Base-by-base conservation (phyloP, 2,888 invertebrate genomes). In the Tinea pellionella region DNA sequence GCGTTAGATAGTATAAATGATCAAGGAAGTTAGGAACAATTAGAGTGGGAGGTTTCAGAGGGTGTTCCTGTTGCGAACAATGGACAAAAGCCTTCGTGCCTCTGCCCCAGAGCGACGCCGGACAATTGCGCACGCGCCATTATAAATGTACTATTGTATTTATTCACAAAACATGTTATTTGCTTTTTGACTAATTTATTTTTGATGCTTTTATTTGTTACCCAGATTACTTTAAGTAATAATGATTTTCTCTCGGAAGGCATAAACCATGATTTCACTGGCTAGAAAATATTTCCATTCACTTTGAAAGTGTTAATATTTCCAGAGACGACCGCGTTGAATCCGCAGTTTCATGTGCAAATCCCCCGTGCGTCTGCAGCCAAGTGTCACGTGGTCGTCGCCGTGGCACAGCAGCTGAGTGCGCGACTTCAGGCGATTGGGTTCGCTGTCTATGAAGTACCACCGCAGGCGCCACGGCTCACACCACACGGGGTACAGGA, bases 321-420 rank as follows among this genome's bases (percentile, higher is more conserved):
- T 73, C 32, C 75, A 90, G 91, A 91, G 64, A 92, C 92, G 51
- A 90, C 91, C 41, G 87, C 90, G 62, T 89, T 90, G 89, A 92
- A 92, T 80, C 92, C 90, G 18, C 92, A 92, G 78, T 92, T 93
- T 74, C 91, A 91, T 72, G 89, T 92, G 64, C 90, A 90, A 74
- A 90, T 92, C 62, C 91, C 91, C n/a, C 81, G 89, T 63, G 88
- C 89, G 19, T 87, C 89, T 53, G 67, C 65, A 32, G 65, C 62
- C 63, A 92, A 91, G 80, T 92, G 92, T 71, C 92, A 92, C 83
- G 92, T 92, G 61, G 92, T 93, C 47, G 92, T 93, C 61, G 91
- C 92, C 12, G 90, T 93, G 62, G 90, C 91, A 61, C 93, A 93
- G 77, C 88, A 88, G 69, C 92, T 92, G 73, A 89, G 90, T 68